phyloP scores from a whole-genome alignment of 1,140 invertebrate genomes.

The Drosophila nigrodunni region DNA sequence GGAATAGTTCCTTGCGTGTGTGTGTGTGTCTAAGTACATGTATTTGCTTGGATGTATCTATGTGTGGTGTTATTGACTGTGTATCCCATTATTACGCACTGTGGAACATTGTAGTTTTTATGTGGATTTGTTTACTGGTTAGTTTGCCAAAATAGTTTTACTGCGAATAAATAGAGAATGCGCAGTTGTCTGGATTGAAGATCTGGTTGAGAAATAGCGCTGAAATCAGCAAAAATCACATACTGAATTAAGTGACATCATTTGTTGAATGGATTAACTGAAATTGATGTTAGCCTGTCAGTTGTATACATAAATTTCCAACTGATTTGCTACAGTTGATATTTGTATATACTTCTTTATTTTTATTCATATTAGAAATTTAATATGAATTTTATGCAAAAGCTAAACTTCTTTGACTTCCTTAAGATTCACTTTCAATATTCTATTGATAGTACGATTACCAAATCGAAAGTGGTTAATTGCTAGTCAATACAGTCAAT shows the following conservation, averaged over 20 bases:
- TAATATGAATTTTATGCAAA: conserved; percentile 4
- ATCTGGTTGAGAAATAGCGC: conserved; percentile 13
- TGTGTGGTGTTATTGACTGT: not conserved
- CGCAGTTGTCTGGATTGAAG: conserved; percentile 46
- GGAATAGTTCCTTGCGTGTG: not conserved
- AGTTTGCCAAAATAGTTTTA: conserved; percentile 35
- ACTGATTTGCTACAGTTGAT: conserved; percentile 1
- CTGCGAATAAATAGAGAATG: conserved; percentile 39
- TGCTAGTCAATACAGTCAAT: conserved; percentile 9
- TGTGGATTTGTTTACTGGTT: conserved; percentile 9
- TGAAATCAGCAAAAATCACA: conserved; percentile 37
- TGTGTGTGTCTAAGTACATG: not conserved
- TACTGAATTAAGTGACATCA: conserved; percentile 54
- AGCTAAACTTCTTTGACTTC: not conserved
- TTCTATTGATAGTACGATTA: conserved; percentile 3
- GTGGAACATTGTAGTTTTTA: too few relatives aligned
- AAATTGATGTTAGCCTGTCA: conserved; percentile 11
- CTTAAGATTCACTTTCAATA: conserved; percentile 13
- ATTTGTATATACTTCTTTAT: too few relatives aligned
- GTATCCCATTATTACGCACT: too few relatives aligned
- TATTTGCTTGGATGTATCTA: not conserved
- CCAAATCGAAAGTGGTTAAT: conserved; percentile 12
- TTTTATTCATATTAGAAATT: not conserved
- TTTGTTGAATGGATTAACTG: conserved; percentile 10
- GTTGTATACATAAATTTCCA: conserved; percentile 19